Percentiles rank a stretch among this genome's conserved stretches.
phyloP scores from a whole-genome alignment of 2,113 vertebrate species.

The Malurus melanocephalus region DNA sequence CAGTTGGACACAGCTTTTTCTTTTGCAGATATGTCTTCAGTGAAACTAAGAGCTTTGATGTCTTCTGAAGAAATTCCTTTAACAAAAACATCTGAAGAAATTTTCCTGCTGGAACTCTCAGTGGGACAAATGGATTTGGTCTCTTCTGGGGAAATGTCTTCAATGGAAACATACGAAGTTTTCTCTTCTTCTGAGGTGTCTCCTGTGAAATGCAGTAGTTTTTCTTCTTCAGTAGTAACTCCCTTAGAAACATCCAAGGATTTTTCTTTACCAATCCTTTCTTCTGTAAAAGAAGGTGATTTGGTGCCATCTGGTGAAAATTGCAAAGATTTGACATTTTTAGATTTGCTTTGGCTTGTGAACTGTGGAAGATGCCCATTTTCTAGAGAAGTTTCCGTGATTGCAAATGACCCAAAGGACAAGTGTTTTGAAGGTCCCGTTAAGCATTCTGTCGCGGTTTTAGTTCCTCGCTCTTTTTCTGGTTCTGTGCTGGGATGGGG shows the following conservation, averaged over 20 bases:
- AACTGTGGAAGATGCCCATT: not conserved
- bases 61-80: slow-evolving; percentile 66
- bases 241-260: slow-evolving; percentile 50
- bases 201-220: slow-evolving; percentile 15
- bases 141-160: slow-evolving; percentile 65
- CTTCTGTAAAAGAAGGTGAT: slow-evolving; percentile 58
- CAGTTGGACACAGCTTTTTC: not conserved
- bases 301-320: slow-evolving; percentile 67
- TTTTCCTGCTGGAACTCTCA: slow-evolving; percentile 66
- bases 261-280: slow-evolving; percentile 44
- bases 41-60: slow-evolving; percentile 47
- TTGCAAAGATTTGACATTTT: slow-evolving; percentile 30
- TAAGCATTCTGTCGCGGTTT: not conserved
- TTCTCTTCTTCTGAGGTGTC: slow-evolving; percentile 38
- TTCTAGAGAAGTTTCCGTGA: slow-evolving; percentile 10
- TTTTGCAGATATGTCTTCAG: slow-evolving; percentile 46
- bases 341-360: slow-evolving; percentile 30
- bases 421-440: slow-evolving; percentile 1
- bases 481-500: not conserved
- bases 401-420: slow-evolving; percentile 5
- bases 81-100: slow-evolving; percentile 61
- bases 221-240: slow-evolving; percentile 18
- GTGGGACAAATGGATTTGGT: slow-evolving; percentile 61
- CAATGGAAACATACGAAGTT: not conserved
- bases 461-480: slow-evolving; percentile 35